Base-by-base conservation (phyloP, 2,888 invertebrate species). In the Mythimna vitellina region DNA sequence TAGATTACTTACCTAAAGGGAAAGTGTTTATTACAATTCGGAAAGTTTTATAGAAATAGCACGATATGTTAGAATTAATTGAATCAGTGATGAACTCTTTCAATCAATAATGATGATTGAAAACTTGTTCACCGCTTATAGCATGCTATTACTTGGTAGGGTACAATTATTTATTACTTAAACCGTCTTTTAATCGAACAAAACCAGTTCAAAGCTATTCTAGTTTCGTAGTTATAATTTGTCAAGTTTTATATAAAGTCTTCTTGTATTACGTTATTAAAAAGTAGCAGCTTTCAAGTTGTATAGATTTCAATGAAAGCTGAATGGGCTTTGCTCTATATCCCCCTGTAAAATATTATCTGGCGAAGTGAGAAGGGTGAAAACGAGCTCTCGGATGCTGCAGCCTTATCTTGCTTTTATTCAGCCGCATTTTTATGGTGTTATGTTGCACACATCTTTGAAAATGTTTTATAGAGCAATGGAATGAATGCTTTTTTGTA, bases 1-100 rank as follows among this genome's bases (percentile, higher is more conserved):
- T 89, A 90, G 87, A 92, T 92, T 91, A 90, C 89, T 86, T 84
- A 85, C 77, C 58, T 73, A 71, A 74, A 71, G 53, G 42, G 22
- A 57, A 57, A 73, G 57, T 80, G 77, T 83, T 82, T 77, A 76
- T 75, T 75, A 74, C 61, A 73, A 53, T 71, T 72, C 49, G 32
- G 42, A 56, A 65, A 73, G 68, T 70, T 46, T 56, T 49, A 29
- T 51, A 61, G 12, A 3, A 46, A 46, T 29, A 42, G 32, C 25
- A 53, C 1, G 22, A 35, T 35, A 20, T 54, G 25, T 66, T 46
- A 54, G 38, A n/a, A 32, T 63, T 54, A 17, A 49, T 60, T 42
- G n/a, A 25, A 22, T 62, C 35, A 7, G 2, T 20, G 25, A 22
- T 25, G 7, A 53, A 71, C 12, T 49, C 29, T 38, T 57, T n/a